Percentiles rank a stretch among this genome's conserved stretches.
phyloP scores from a whole-genome alignment of 2,888 invertebrate genomes.

The Erebia epiphron region DNA sequence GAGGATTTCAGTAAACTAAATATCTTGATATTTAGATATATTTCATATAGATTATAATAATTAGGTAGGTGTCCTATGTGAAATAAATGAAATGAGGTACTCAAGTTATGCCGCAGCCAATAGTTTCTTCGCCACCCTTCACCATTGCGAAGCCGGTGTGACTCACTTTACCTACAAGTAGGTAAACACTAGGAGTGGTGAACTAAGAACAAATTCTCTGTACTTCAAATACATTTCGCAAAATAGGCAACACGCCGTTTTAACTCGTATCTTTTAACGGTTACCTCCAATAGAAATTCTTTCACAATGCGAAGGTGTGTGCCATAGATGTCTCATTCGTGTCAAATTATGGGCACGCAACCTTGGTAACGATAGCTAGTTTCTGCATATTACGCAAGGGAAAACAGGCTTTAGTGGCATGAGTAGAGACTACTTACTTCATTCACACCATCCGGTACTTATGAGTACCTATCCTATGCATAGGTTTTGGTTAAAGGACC shows the following conservation, averaged over 20 bases:
- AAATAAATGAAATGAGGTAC: too few relatives aligned
- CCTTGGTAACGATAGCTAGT: conserved; percentile 16
- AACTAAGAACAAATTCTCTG: neutral
- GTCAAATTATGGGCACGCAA: conserved; percentile 13
- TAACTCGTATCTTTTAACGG: neutral
- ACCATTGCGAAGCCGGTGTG: too few relatives aligned
- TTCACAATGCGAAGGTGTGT: conserved; percentile 15
- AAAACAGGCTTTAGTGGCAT: conserved; percentile 6
- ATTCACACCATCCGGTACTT: neutral
- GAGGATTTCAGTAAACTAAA: too few relatives aligned
- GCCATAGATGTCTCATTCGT: conserved; percentile 12
- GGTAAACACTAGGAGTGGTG: too few relatives aligned
- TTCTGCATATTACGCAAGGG: conserved; percentile 7
- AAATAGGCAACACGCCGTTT: neutral
- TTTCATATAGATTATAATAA: too few relatives aligned
- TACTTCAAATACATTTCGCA: neutral
- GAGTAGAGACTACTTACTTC: neutral
- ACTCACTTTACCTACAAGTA: too few relatives aligned
- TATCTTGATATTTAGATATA: too few relatives aligned
- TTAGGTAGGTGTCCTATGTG: too few relatives aligned
- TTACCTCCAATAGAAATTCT: conserved; percentile 9
- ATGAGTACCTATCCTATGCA: too few relatives aligned
- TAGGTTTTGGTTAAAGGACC: too few relatives aligned
- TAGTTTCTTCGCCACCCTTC: too few relatives aligned
- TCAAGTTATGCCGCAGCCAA: too few relatives aligned